These are phyloP conservation scores for Hirtodrosophila alboralis DNA, from an alignment of 2,888 invertebrate species.

Conservation along the genomic window DNA sequence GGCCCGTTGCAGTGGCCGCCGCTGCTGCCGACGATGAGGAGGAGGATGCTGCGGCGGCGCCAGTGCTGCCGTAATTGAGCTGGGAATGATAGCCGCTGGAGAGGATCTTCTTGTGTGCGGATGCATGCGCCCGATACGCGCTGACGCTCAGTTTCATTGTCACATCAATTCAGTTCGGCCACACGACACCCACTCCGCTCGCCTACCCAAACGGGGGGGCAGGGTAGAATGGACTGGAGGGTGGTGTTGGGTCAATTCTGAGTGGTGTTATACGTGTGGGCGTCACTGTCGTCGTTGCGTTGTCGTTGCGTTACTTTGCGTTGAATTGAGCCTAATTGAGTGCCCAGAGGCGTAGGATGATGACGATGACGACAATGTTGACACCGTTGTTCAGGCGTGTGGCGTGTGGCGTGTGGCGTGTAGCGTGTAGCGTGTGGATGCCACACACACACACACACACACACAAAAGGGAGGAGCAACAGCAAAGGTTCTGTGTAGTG, in stretches of 20 bases:
- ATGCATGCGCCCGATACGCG: constrained; percentile 94
- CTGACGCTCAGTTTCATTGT: constrained; percentile 94
- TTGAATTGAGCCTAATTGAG: constrained; percentile 73
- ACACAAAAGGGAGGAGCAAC: not conserved
- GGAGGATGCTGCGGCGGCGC: constrained; percentile 86
- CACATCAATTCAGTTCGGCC: constrained; percentile 61
- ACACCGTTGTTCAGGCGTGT: constrained; percentile 31
- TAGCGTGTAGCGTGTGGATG: too few relatives aligned
- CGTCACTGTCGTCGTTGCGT: constrained; percentile 55
- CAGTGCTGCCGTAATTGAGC: constrained; percentile 91
- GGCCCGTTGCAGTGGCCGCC: constrained; percentile 81
- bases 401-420: too few relatives aligned
- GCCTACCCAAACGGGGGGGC: not conserved
- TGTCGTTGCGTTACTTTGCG: constrained; percentile 32
- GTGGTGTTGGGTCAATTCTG: too few relatives aligned
- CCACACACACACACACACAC: too few relatives aligned
- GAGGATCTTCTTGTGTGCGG: constrained; percentile 94
- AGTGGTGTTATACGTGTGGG: constrained; percentile 3
- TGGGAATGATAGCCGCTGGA: constrained; percentile 91
- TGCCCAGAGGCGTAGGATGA: constrained; percentile 64
- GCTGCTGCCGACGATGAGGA: constrained; percentile 83
- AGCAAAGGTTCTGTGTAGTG: not conserved
- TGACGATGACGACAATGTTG: constrained; percentile 20
- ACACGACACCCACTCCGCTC: constrained; percentile 19
- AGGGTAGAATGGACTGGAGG: too few relatives aligned